These are phyloP conservation scores for Tetranychus piercei DNA, from an alignment of 2,888 invertebrate species.

Conservation along the genomic window DNA sequence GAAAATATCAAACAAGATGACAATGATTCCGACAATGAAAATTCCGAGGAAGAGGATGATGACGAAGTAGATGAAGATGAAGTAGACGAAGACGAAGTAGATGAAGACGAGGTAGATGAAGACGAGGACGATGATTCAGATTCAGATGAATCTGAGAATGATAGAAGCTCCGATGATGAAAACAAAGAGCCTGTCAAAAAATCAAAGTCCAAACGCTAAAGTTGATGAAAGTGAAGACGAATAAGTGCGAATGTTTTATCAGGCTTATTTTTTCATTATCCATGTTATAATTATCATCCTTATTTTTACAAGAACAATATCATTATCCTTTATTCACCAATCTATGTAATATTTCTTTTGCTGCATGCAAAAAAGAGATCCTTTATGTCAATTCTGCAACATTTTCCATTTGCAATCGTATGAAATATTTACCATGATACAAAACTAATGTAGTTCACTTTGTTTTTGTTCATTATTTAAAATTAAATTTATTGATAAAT, in stretches of 20 bases:
- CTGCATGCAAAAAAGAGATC: too few relatives aligned
- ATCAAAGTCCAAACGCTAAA: background rate
- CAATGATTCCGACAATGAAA: background rate
- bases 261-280: background rate
- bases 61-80: background rate
- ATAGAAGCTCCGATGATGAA: background rate
- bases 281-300: background rate
- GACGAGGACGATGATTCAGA: background rate
- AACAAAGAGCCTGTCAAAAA: background rate
- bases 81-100: background rate
- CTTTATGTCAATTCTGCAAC: too few relatives aligned
- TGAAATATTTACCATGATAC: background rate
- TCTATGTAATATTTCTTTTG: background rate
- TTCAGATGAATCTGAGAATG: background rate
- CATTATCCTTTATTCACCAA: background rate
- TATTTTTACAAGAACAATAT: background rate
- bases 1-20: background rate
- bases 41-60: background rate
- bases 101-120: constrained; percentile 1
- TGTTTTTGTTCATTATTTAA: background rate
- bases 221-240: background rate
- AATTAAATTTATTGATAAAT: background rate
- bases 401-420: too few relatives aligned
- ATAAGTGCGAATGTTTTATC: background rate
- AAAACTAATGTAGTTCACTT: background rate